Percentiles rank a stretch among this genome's conserved stretches.
Evolutionary conservation across 2,113 vertebrate genomes (phyloP).

Genomic region (Menura novaehollandiae): DNA sequence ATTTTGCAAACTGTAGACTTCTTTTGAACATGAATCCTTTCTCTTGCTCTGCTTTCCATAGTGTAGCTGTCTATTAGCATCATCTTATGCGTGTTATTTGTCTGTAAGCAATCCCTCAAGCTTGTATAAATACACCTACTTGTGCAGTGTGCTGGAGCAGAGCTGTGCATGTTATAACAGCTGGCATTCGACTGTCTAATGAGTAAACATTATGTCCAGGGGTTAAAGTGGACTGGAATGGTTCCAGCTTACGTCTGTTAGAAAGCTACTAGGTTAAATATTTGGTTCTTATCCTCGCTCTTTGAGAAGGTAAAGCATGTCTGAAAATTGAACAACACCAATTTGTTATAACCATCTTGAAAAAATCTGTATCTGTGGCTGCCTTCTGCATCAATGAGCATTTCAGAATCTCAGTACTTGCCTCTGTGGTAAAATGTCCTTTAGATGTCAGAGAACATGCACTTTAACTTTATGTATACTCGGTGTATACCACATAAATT

Average conservation of each 20-base stretch:
- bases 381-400: neutral
- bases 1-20: neutral
- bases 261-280: slow-evolving; percentile 18
- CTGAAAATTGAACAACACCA: neutral
- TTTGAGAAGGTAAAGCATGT: neutral
- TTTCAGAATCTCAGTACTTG: neutral
- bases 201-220: slow-evolving; percentile 62
- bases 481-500: neutral
- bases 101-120: slow-evolving; percentile 66
- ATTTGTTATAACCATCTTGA: neutral
- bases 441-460: neutral
- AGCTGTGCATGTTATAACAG: slow-evolving; percentile 75
- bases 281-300: neutral
- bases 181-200: slow-evolving; percentile 57
- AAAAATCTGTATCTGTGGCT: neutral
- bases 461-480: neutral
- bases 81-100: slow-evolving; percentile 51
- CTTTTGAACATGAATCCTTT: neutral
- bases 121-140: slow-evolving; percentile 74
- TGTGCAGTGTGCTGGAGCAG: slow-evolving; percentile 48
- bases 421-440: neutral
- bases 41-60: neutral
- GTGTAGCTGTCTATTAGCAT: slow-evolving; percentile 46
- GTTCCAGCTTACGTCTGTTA: neutral
- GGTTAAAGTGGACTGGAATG: slow-evolving; percentile 55